phyloP scores from a whole-genome alignment of 1,140 invertebrate species.

The Drosophila setifemur region DNA sequence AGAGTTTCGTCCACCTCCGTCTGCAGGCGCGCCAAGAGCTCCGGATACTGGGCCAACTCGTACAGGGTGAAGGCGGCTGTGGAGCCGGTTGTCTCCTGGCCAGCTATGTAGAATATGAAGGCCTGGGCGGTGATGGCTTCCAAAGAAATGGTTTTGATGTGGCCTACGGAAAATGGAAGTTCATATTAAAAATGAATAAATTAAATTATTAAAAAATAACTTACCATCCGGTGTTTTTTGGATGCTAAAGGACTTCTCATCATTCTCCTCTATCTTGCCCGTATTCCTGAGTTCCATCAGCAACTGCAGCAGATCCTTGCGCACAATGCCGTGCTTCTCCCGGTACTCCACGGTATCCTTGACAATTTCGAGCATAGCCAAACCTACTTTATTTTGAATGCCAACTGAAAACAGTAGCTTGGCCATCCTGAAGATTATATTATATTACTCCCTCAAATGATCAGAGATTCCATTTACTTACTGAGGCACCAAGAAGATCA shows the following conservation, averaged over 20 bases:
- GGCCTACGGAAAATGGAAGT: slow-evolving; percentile 21
- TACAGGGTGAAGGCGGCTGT: slow-evolving; percentile 85
- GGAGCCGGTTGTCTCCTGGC: slow-evolving; percentile 88
- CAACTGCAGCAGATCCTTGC: slow-evolving; percentile 85
- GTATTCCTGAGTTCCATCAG: slow-evolving; percentile 84
- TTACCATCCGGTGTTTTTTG: slow-evolving; percentile 50
- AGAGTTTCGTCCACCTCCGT: slow-evolving; percentile 84
- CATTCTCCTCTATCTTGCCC: slow-evolving; percentile 72
- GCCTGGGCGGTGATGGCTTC: slow-evolving; percentile 85
- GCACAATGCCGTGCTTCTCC: slow-evolving; percentile 82
- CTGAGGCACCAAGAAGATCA: slow-evolving; percentile 65
- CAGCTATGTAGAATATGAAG: slow-evolving; percentile 87
- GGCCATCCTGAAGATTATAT: slow-evolving; percentile 27
- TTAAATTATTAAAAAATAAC: background rate
- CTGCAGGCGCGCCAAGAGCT: slow-evolving; percentile 84
- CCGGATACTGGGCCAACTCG: slow-evolving; percentile 85
- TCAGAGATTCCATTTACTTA: slow-evolving; percentile 27
- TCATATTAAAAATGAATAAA: background rate
- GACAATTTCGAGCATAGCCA: slow-evolving; percentile 79
- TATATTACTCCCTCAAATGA: background rate
- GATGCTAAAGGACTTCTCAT: slow-evolving; percentile 58
- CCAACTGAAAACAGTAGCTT: slow-evolving; percentile 52
- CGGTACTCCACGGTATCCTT: slow-evolving; percentile 84
- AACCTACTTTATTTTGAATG: slow-evolving; percentile 29
- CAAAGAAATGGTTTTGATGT: slow-evolving; percentile 74